Conservation (phyloP, 1,140 invertebrate genomes). For the Anoplophora glabripennis region DNA sequence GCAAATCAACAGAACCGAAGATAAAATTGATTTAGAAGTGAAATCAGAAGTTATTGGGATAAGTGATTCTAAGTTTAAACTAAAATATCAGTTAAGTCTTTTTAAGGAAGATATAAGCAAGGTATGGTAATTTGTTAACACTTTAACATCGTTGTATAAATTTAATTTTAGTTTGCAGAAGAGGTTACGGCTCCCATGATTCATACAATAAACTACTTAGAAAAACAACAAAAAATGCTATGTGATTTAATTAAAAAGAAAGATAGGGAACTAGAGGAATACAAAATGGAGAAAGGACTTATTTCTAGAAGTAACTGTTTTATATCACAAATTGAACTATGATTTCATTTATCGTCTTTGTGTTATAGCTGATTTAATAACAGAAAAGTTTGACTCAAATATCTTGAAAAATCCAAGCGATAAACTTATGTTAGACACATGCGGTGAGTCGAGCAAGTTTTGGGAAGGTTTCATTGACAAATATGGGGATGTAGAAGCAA, state of each 20-base stretch:
- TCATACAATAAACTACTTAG: slow-evolving; percentile 31
- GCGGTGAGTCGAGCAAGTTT: slow-evolving; percentile 16
- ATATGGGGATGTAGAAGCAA: slow-evolving; percentile 13
- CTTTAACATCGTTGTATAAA: neutral
- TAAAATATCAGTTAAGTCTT: slow-evolving; percentile 2
- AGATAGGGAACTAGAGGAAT: slow-evolving; percentile 35
- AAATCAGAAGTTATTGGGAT: neutral
- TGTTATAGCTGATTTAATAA: slow-evolving; percentile 23
- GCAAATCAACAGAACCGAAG: neutral
- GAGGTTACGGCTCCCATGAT: slow-evolving; percentile 29
- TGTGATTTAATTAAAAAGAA: slow-evolving; percentile 31
- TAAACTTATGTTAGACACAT: slow-evolving; percentile 24
- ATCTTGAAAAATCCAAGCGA: slow-evolving; percentile 1
- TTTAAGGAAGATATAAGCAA: neutral
- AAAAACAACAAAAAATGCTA: slow-evolving; percentile 29
- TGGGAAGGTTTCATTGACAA: slow-evolving; percentile 12
- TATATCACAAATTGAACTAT: neutral
- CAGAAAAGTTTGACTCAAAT: slow-evolving; percentile 26
- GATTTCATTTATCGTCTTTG: slow-evolving; percentile 9
- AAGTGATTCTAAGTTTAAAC: slow-evolving; percentile 8
- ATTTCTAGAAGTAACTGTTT: slow-evolving; percentile 33
- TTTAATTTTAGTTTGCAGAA: slow-evolving; percentile 27
- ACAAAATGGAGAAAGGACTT: slow-evolving; percentile 34
- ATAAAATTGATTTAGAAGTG: neutral
- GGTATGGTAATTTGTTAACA: slow-evolving; percentile 1